Base-by-base conservation (phyloP, 2,797 vertebrate genomes). In the Natrix natrix region DNA sequence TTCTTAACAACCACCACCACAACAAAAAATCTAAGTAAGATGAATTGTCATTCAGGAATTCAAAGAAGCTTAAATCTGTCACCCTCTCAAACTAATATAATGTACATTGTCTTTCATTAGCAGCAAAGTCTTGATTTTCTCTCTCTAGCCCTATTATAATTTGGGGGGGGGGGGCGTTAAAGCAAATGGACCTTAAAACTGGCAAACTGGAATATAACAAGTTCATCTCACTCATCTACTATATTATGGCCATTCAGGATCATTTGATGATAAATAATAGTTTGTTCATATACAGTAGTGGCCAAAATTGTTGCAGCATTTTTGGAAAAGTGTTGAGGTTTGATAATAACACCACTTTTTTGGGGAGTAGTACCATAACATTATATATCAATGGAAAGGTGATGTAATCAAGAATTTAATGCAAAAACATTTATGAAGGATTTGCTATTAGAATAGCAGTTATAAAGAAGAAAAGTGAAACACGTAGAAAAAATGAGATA, bases 1-100 rank as follows among this genome's bases (percentile, higher is more conserved):
- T 93, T 55, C 55, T 56, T 20, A 86, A n/a, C 66, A 74, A 74
- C n/a, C 32, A 17, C 14, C 26, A 52, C 4, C 61, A 91, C 8
- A 63, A 63, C 24, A 91, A 37, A 24, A 24, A 24, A 4, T 57
- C 8, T 37, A 93, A 13, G 14, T 86, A 89, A 88, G 93, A 94
- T 94, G 91, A 93, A 92, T 60, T 91, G 10, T 93, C 90, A 56
- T 94, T 93, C 52, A 43, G 91, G 20, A 32, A 24, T 93, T 93
- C 83, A 91, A 95, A 93, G 94, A 83, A 59, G 61, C 57, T 90
- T 92, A 87, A 91, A 94, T 14, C 94, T 95, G 26, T 57, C 90
- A 94, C 32, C 56, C 17, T 74, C 0, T 78, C 88, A 91, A 91
- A 55, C 83, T 17, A 60, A 26, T 86, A 94, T 89, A 90, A 52